Conservation (phyloP, 2,113 vertebrate genomes). For the Tapirus terrestris region DNA sequence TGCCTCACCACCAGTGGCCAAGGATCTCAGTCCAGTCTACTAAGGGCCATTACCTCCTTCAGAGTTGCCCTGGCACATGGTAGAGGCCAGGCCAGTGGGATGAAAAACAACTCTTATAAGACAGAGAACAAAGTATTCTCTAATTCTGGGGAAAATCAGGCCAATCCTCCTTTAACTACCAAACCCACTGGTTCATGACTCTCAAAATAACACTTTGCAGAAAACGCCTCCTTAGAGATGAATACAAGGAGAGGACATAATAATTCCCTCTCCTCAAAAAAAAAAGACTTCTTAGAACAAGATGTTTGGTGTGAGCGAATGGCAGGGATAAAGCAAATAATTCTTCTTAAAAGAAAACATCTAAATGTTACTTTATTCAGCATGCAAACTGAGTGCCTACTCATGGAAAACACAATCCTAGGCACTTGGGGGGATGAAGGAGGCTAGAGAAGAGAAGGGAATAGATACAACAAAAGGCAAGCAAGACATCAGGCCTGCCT, state of each 20-base stretch:
- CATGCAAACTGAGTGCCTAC: not conserved
- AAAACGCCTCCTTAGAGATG: slow-evolving; percentile 44
- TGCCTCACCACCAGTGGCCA: not conserved
- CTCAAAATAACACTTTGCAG: slow-evolving; percentile 48
- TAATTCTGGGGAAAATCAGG: not conserved
- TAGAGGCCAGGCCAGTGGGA: not conserved
- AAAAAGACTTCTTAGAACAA: not conserved
- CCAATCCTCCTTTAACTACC: slow-evolving; percentile 26
- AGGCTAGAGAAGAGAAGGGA: not conserved
- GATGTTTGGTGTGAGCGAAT: not conserved
- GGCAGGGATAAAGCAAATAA: not conserved
- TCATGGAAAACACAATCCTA: not conserved
- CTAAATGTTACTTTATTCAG: not conserved
- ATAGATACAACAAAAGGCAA: not conserved
- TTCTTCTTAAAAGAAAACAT: slow-evolving; percentile 39
- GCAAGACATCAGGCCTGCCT: not conserved
- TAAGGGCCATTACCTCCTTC: not conserved
- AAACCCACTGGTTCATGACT: not conserved
- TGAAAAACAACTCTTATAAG: slow-evolving; percentile 11
- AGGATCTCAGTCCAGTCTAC: not conserved
- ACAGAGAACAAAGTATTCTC: slow-evolving; percentile 35
- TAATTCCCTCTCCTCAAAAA: not conserved
- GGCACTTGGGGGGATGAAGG: not conserved
- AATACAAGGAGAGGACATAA: not conserved
- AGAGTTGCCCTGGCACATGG: not conserved